phyloP scores from a whole-genome alignment of 2,888 invertebrate genomes.

The Pinctada fucata region DNA sequence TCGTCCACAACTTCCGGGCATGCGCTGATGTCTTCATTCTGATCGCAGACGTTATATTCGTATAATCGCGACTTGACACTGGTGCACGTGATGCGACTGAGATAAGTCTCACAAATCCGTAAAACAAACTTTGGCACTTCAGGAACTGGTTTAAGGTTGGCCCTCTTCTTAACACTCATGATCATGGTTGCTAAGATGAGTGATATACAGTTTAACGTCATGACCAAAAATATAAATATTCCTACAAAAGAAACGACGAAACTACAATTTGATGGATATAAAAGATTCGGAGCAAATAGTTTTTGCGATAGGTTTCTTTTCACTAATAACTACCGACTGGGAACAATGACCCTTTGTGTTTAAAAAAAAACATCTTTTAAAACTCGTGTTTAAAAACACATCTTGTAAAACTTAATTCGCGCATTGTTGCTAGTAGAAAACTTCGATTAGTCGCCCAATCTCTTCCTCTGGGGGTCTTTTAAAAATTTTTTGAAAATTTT shows the following conservation, averaged over 20 bases:
- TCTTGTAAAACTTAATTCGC: no score
- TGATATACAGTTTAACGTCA: slow-evolving; percentile 76
- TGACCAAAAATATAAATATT: slow-evolving; percentile 73
- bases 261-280: neutral
- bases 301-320: no score
- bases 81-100: slow-evolving; percentile 65
- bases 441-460: no score
- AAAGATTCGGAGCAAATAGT: neutral
- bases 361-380: no score
- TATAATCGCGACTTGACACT: slow-evolving; percentile 26
- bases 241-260: slow-evolving; percentile 55
- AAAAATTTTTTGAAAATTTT: no score
- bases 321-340: no score
- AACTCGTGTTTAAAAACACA: no score
- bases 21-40: neutral
- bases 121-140: slow-evolving; percentile 67
- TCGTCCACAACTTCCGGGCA: neutral
- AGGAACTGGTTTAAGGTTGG: slow-evolving; percentile 65
- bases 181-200: slow-evolving; percentile 75
- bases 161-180: slow-evolving; percentile 74
- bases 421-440: no score
- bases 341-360: no score
- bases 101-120: slow-evolving; percentile 61
- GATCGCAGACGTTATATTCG: slow-evolving; percentile 24
- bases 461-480: no score